A percentile compares a stretch with the other conserved stretches of the same genome.
Conservation (phyloP, 2,113 vertebrate genomes). For the Ariopsis seemanni region DNA sequence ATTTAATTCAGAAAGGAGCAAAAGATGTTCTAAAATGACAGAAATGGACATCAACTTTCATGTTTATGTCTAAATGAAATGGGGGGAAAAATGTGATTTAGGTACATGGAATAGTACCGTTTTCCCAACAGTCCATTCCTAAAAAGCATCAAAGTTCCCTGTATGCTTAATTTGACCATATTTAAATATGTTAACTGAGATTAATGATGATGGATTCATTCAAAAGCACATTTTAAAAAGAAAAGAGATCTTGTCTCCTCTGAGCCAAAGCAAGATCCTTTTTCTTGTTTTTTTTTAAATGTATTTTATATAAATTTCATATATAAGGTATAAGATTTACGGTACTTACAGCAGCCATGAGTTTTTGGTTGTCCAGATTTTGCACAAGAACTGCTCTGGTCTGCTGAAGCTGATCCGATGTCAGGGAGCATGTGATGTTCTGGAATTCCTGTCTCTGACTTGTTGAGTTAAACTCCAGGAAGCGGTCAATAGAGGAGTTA, state of each 20-base stretch:
- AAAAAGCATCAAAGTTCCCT: not conserved
- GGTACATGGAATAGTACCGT: not conserved
- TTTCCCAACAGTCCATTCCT: not conserved
- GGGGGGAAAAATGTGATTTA: not conserved
- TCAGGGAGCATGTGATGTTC: constrained; percentile 73
- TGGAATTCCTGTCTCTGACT: constrained; percentile 66
- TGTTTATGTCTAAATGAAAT: not conserved
- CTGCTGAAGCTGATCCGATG: constrained; percentile 63
- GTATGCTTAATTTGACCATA: not conserved
- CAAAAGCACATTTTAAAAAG: not conserved
- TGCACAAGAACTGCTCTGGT: constrained; percentile 59
- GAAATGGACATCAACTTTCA: not conserved
- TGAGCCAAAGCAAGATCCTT: not conserved
- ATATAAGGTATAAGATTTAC: not conserved
- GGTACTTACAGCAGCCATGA: constrained; percentile 64
- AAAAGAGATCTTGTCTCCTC: not conserved
- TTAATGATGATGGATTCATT: not conserved
- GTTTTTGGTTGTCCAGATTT: constrained; percentile 67
- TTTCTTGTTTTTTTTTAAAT: not conserved
- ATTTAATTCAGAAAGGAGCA: not conserved
- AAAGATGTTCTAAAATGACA: not conserved
- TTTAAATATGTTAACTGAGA: not conserved
- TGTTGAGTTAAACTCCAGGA: constrained; percentile 66
- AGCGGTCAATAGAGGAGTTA: constrained; percentile 58
- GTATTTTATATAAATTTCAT: not conserved